These are phyloP conservation scores for Harlomillsia oculata DNA, from an alignment of 1,140 invertebrate genomes.

Conservation along the genomic window DNA sequence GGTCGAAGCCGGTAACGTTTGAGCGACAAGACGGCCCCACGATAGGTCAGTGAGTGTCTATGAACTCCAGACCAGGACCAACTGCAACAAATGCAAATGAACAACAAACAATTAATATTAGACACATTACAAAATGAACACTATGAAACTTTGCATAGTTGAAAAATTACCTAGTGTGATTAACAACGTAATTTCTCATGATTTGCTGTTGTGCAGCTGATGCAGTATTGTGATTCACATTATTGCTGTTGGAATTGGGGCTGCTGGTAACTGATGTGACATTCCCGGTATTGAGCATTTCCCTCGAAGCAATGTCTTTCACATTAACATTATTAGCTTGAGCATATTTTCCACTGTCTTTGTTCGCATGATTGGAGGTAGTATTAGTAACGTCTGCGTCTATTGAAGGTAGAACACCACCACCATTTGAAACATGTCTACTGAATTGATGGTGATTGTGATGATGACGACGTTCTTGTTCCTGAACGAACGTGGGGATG, in stretches of 20 bases:
- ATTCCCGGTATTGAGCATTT: no score
- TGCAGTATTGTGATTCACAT: conserved; percentile 2
- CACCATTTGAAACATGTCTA: no score
- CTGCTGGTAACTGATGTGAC: neutral
- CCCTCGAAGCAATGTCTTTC: no score
- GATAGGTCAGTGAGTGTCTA: conserved; percentile 64
- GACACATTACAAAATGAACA: no score
- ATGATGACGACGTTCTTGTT: conserved; percentile 17
- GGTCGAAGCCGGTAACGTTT: conserved; percentile 62
- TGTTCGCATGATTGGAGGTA: no score
- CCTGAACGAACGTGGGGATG: conserved; percentile 68
- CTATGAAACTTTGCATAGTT: neutral
- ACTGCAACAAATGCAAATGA: conserved; percentile 39
- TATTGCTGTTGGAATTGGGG: conserved; percentile 4
- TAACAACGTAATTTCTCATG: conserved; percentile 19
- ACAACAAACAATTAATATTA: no score
- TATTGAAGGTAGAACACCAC: no score
- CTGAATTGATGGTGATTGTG: neutral
- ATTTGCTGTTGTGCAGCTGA: conserved; percentile 1
- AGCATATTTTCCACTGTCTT: no score
- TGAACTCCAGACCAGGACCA: conserved; percentile 25
- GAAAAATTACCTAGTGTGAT: conserved; percentile 5
- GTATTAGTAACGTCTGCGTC: no score
- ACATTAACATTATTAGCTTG: no score
- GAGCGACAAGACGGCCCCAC: conserved; percentile 69